Evolutionary conservation across 2,113 vertebrate species (phyloP).

Genomic region (Halcyon malimbica): DNA sequence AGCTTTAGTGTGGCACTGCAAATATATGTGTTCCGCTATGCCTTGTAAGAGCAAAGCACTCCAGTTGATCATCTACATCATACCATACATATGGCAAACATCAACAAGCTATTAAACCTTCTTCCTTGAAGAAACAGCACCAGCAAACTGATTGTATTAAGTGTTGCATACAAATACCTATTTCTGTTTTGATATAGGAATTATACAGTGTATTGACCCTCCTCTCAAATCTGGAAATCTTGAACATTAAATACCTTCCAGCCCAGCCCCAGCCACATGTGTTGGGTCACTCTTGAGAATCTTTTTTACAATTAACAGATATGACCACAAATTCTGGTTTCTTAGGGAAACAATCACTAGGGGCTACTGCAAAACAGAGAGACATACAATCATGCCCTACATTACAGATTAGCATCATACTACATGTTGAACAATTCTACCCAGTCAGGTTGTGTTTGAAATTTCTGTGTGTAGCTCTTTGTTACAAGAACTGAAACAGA

Average conservation of each 20-base stretch:
- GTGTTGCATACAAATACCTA: neutral
- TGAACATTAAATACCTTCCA: neutral
- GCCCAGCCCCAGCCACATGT: neutral
- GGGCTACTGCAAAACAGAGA: neutral
- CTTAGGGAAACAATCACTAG: neutral
- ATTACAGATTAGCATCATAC: neutral
- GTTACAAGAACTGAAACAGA: neutral
- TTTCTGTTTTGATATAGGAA: neutral
- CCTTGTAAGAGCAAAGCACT: neutral
- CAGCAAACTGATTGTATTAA: neutral
- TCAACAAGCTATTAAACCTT: conserved; percentile 3
- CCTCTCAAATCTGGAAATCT: neutral
- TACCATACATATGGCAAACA: neutral
- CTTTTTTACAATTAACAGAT: neutral
- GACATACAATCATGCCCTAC: neutral
- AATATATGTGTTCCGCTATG: conserved; percentile 10
- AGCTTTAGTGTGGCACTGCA: conserved; percentile 27
- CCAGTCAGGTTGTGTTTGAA: neutral
- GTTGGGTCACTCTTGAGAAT: neutral
- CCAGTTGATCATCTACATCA: neutral
- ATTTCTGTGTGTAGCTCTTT: neutral
- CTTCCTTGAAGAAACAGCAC: conserved; percentile 8
- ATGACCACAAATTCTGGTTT: neutral
- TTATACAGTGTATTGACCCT: neutral
- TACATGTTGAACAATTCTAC: rapidly evolving